Conservation (phyloP, 2,797 vertebrate species). For the Rallus crepitans region DNA sequence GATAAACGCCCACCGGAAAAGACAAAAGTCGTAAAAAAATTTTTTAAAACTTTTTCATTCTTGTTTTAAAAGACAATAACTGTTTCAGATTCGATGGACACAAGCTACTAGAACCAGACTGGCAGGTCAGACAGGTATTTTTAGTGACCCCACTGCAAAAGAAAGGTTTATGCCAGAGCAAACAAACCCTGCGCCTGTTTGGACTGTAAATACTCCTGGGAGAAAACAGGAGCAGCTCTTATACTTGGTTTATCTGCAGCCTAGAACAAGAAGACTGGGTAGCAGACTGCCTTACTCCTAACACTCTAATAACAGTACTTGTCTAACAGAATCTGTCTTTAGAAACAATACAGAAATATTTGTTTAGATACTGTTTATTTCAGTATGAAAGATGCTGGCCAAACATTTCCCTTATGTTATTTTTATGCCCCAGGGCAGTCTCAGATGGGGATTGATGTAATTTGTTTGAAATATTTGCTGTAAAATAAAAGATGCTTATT, state of each 20-base stretch:
- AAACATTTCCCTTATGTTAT: constrained; percentile 59
- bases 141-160: neutral
- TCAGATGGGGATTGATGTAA: constrained; percentile 55
- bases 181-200: neutral
- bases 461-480: constrained; percentile 61
- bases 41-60: neutral
- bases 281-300: neutral
- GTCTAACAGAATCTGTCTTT: neutral
- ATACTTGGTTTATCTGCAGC: neutral
- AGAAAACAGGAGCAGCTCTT: neutral
- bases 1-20: neutral
- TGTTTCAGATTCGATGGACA: neutral
- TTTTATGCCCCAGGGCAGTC: constrained; percentile 54
- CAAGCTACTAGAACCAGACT: neutral
- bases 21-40: neutral
- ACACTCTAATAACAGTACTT: neutral
- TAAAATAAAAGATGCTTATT: constrained; percentile 53
- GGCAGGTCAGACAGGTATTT: neutral
- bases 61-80: neutral
- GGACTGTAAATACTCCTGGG: neutral
- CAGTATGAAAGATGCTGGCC: constrained; percentile 13
- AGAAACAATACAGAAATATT: neutral
- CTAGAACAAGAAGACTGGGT: neutral
- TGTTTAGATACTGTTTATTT: constrained; percentile 42
- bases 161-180: neutral